Percentiles rank a stretch among this genome's conserved stretches.
These are phyloP conservation scores for Gryon sp. DNA, from an alignment of 1,140 invertebrate genomes.

Conservation along the genomic window DNA sequence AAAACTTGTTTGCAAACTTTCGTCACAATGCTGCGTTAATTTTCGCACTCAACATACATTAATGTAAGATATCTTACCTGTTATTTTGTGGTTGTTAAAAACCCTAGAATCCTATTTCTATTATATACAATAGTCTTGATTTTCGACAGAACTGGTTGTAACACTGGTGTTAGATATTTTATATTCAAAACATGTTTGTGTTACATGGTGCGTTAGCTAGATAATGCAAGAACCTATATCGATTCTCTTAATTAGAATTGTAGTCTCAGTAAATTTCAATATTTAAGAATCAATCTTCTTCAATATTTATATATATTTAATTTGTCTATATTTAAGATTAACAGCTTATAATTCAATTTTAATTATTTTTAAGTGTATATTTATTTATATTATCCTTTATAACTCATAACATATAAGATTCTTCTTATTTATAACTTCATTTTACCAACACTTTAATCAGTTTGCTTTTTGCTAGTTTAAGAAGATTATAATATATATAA, in stretches of 20 bases:
- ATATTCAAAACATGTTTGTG: slow-evolving; percentile 54
- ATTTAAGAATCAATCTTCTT: too few relatives aligned
- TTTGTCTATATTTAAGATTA: too few relatives aligned
- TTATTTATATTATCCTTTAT: too few relatives aligned
- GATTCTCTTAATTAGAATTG: slow-evolving; percentile 32
- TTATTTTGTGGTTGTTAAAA: slow-evolving; percentile 52
- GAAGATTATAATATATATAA: too few relatives aligned
- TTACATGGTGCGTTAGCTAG: slow-evolving; percentile 42
- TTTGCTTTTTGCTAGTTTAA: too few relatives aligned
- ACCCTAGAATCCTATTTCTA: slow-evolving; percentile 36
- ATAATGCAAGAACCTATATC: slow-evolving; percentile 46
- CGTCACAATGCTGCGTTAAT: slow-evolving; percentile 7
- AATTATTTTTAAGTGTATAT: too few relatives aligned
- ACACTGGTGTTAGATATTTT: slow-evolving; percentile 19
- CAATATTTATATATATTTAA: too few relatives aligned
- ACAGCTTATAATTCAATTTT: too few relatives aligned
- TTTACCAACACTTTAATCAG: too few relatives aligned
- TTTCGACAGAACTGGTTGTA: slow-evolving; percentile 40
- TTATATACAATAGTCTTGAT: slow-evolving; percentile 32
- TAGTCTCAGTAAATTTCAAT: too few relatives aligned
- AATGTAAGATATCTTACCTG: slow-evolving; percentile 31
- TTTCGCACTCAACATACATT: slow-evolving; percentile 8
- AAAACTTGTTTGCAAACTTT: slow-evolving; percentile 37
- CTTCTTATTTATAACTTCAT: too few relatives aligned
- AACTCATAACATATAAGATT: too few relatives aligned